Base-by-base conservation (phyloP, 2,888 invertebrate genomes). In the Heliconius aoede region DNA sequence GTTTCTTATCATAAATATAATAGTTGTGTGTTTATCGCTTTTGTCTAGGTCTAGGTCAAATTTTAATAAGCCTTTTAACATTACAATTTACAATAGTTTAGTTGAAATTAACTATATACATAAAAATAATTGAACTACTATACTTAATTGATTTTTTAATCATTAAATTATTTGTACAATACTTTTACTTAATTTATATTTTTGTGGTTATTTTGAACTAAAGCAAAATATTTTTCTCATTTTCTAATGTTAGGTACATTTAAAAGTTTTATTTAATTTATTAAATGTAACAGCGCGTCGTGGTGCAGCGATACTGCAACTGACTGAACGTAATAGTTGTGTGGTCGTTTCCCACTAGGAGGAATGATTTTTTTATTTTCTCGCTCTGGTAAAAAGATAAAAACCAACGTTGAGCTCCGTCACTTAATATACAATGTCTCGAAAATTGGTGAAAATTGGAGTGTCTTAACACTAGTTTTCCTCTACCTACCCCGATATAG, bases 21-120 rank as follows among this genome's bases (percentile, higher is more conserved):
- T n/a, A 55, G 72, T 78, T 68, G 74, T 76, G 76, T 62, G 73
- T 78, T 72, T 67, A 67, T 61, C 73, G 61, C 73, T 76, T 78
- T 78, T 40, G 73, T 79, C 77, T 64, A 65, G 65, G 76, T 80
- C 76, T 80, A 73, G 78, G 76, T 77, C 73, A 68, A 65, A 30
- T 67, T 78, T 78, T 68, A 76, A 5, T 61, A 76, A 78, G 40
- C 64, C 71, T 78, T 76, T 80, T 28, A 26, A 64, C 72, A 67
- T 74, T 74, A 60, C 32, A 26, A 71, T 67, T 76, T 72, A 61
- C 62, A 46, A 73, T 69, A 32, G 5, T 76, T 73, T 74, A 15
- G 58, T 62, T 60, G n/a, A 65, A 72, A 72, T 58, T 60, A 72
- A 18, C 36, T 40, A 15, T 55, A 58, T 60, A 40, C 24, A 51